Percentiles rank a stretch among this genome's conserved stretches.
phyloP scores from a whole-genome alignment of 2,113 vertebrate species.

The Paradisaea rubra region DNA sequence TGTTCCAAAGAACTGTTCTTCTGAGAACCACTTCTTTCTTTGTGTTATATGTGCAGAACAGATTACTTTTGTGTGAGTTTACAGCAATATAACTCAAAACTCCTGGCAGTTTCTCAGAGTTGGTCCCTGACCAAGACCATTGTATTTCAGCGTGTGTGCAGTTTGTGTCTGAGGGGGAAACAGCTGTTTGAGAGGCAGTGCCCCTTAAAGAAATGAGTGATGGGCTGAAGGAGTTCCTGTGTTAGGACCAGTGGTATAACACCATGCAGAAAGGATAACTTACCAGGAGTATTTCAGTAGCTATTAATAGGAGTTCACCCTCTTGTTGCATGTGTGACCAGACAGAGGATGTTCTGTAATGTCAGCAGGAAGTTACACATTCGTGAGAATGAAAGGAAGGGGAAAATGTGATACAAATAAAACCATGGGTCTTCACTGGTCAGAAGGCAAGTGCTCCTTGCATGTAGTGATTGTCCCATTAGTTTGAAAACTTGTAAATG shows the following conservation, averaged over 20 bases:
- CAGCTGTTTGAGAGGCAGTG: neutral
- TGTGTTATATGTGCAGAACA: neutral
- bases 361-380: neutral
- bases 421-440: neutral
- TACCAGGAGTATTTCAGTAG: neutral
- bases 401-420: neutral
- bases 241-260: neutral
- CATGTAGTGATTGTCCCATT: neutral
- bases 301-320: neutral
- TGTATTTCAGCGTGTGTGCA: neutral
- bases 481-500: neutral
- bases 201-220: neutral
- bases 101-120: neutral
- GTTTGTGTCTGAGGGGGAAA: neutral
- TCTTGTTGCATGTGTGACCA: neutral
- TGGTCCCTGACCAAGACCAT: neutral
- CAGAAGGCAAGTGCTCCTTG: neutral
- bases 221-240: neutral
- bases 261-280: neutral
- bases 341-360: neutral
- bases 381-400: neutral
- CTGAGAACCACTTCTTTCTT: neutral
- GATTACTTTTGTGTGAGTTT: neutral
- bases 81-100: neutral
- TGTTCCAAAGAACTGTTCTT: neutral